Evolutionary conservation across 2,888 invertebrate species (phyloP).

Genomic region (Polydesmus complanatus): DNA sequence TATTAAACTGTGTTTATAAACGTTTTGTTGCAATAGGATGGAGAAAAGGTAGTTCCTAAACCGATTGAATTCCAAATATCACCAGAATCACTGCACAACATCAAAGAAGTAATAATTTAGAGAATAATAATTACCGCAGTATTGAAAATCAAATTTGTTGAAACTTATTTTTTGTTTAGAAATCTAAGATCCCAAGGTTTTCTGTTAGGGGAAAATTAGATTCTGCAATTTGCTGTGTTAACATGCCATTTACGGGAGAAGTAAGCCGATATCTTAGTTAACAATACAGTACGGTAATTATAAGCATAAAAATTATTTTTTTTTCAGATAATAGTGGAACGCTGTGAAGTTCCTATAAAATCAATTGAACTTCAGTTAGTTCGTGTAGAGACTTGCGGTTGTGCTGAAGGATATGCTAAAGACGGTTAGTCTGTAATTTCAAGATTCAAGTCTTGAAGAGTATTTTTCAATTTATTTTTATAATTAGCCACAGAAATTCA

Average conservation of each 20-base stretch:
- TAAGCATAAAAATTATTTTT: slow-evolving; percentile 4
- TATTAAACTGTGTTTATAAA: not conserved
- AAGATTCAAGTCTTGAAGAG: not conserved
- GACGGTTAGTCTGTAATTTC: slow-evolving; percentile 52
- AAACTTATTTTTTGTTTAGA: slow-evolving; percentile 25
- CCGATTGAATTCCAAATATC: slow-evolving; percentile 68
- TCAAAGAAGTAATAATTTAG: slow-evolving; percentile 38
- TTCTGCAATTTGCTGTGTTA: slow-evolving; percentile 65
- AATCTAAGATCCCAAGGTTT: slow-evolving; percentile 59
- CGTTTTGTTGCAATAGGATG: slow-evolving; percentile 20
- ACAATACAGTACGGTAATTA: not conserved
- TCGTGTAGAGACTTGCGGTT: slow-evolving; percentile 88
- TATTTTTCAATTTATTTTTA: slow-evolving; percentile 6
- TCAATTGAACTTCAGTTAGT: slow-evolving; percentile 89
- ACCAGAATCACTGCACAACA: slow-evolving; percentile 63
- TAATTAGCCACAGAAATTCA: slow-evolving; percentile 85
- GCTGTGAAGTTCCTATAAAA: slow-evolving; percentile 68
- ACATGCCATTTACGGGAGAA: slow-evolving; percentile 76
- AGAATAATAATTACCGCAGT: not conserved
- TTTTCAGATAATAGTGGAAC: slow-evolving; percentile 55
- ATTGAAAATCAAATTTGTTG: not conserved
- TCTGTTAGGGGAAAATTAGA: slow-evolving; percentile 67
- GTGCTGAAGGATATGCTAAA: slow-evolving; percentile 76
- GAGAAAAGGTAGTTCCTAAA: slow-evolving; percentile 39
- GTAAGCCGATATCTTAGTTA: slow-evolving; percentile 34